A percentile compares a stretch with the other conserved stretches of the same genome.
Conservation (phyloP, 2,797 vertebrate genomes). For the Fundulus diaphanus region DNA sequence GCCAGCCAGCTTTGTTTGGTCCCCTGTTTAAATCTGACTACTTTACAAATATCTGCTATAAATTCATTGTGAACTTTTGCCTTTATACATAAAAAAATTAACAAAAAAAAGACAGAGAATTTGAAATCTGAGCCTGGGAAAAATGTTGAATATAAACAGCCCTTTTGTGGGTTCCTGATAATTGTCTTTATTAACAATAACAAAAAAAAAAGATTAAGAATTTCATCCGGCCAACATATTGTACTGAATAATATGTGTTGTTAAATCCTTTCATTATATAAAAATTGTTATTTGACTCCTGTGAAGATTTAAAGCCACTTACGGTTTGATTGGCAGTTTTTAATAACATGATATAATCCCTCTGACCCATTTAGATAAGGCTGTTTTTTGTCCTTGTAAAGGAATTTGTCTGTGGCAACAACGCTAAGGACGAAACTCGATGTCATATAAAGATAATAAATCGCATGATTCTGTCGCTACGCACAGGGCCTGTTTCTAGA, state of each 20-base stretch:
- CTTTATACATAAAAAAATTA: background rate
- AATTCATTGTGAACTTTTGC: background rate
- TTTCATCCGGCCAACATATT: no score
- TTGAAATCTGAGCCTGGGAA: background rate
- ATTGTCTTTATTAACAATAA: no score
- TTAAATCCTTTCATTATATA: background rate
- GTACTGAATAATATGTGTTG: no score
- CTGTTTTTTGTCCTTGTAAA: background rate
- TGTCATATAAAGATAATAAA: slow-evolving; percentile 31
- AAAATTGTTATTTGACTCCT: background rate
- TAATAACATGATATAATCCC: slow-evolving; percentile 17
- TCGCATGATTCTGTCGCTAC: no score
- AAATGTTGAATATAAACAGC: background rate
- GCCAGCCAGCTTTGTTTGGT: background rate
- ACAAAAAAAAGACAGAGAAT: background rate
- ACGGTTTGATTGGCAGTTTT: slow-evolving; percentile 18
- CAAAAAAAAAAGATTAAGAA: no score
- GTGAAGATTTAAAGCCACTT: background rate
- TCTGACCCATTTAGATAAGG: slow-evolving; percentile 27
- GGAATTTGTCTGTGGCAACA: slow-evolving; percentile 44
- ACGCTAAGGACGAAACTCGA: slow-evolving; percentile 9
- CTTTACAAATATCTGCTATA: background rate
- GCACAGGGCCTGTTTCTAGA: no score
- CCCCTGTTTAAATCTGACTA: background rate
- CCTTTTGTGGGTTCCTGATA: no score